Conservation (phyloP, 64 coral and sea anemone genomes). For the Stichodactyla mertensii region DNA sequence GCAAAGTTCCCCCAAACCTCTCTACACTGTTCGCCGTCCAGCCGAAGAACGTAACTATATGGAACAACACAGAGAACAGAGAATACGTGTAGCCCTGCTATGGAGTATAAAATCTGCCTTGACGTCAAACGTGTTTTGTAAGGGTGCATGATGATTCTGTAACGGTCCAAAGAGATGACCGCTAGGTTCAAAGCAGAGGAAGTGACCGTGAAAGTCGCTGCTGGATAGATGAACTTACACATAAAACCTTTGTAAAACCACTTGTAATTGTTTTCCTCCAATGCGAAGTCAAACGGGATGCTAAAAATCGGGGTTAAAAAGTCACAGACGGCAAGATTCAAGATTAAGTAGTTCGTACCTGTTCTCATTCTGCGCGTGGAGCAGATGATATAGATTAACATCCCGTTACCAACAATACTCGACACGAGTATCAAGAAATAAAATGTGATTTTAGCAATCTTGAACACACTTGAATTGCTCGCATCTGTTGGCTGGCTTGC, state of each 20-base stretch:
- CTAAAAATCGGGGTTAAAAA: conserved; percentile 35
- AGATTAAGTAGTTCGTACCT: conserved; percentile 39
- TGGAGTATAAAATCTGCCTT: conserved; percentile 27
- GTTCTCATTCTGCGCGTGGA: conserved; percentile 34
- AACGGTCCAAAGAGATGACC: conserved; percentile 60
- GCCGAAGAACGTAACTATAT: conserved; percentile 25
- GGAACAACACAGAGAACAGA: conserved; percentile 21
- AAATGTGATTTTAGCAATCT: conserved; percentile 11
- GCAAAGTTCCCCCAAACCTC: conserved; percentile 36
- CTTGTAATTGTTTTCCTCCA: conserved; percentile 37
- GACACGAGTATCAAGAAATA: conserved; percentile 27
- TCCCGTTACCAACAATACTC: conserved; percentile 33
- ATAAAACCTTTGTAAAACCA: conserved; percentile 30
- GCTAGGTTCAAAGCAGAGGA: conserved; percentile 35
- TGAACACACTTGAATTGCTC: background rate
- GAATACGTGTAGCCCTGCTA: conserved; percentile 2
- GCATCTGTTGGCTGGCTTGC: background rate
- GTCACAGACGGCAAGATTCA: conserved; percentile 55
- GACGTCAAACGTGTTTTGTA: conserved; percentile 34
- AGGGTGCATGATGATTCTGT: conserved; percentile 55
- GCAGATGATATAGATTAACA: conserved; percentile 26
- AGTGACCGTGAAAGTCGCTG: conserved; percentile 7
- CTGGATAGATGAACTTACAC: conserved; percentile 38
- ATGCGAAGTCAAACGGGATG: conserved; percentile 48
- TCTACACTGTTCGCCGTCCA: conserved; percentile 5